phyloP scores from a whole-genome alignment of 2,113 vertebrate genomes.

The Lycaon pictus region DNA sequence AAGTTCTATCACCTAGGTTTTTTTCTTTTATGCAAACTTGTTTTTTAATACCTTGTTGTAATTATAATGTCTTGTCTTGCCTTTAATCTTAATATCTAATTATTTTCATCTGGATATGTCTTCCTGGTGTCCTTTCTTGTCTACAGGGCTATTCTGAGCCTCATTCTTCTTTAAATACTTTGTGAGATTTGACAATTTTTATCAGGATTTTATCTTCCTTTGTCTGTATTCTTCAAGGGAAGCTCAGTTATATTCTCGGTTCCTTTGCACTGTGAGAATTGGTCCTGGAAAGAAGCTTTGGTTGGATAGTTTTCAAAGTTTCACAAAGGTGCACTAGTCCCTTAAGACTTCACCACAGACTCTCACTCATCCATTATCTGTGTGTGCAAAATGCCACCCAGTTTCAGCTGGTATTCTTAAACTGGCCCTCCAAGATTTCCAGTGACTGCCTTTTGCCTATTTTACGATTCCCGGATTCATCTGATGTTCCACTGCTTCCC shows the following conservation, averaged over 20 bases:
- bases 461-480: constrained; percentile 5
- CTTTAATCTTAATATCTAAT: neutral
- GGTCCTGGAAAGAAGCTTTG: neutral
- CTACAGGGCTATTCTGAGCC: neutral
- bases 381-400: neutral
- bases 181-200: neutral
- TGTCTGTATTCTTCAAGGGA: neutral
- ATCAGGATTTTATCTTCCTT: neutral
- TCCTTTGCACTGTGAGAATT: neutral
- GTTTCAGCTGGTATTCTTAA: constrained; percentile 22
- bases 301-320: neutral
- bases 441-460: neutral
- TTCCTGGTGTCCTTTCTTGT: neutral
- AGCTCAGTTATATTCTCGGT: neutral
- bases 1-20: neutral
- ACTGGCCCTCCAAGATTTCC: neutral
- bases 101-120: neutral
- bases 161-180: neutral
- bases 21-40: neutral
- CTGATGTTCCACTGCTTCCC: neutral
- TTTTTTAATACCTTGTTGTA: neutral
- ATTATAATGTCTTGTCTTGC: neutral
- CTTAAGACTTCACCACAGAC: neutral
- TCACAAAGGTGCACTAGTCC: neutral
- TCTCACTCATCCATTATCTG: neutral